Base-by-base conservation (phyloP, 2,113 vertebrate genomes). In the Guaruba guarouba region DNA sequence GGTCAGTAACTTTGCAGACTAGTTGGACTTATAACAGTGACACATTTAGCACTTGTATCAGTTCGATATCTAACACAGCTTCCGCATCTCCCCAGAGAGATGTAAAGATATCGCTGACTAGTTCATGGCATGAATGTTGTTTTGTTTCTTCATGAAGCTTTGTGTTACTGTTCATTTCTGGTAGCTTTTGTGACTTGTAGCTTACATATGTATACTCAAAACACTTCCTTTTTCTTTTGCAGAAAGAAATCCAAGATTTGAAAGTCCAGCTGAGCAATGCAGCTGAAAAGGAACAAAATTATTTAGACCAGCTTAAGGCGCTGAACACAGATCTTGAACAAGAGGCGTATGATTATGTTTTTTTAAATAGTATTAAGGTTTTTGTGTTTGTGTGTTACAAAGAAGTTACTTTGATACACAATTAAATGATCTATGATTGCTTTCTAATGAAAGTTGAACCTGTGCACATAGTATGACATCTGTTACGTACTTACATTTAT, bases 171-270 rank as follows among this genome's bases (percentile, higher is more conserved):
- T 31, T 89, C 12, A 20, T 37, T 85, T 88, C 62, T 44, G 55
- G 59, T 37, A 77, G 41, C n/a, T 79, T 59, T 71, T 18, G 6
- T 17, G 49, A 61, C 66, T 35, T 71, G 31, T 44, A n/a, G 3
- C 52, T 86, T n/a, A n/a, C 29, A 24, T 51, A 6, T 17, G 12
- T 43, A 7, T 33, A 48, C 57, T 59, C 35, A 87, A 48, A 78
- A 79, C 44, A 35, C 39, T 75, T 35, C 62, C 22, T 81, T 96
- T 96, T 96, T 90, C 43, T 94, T 95, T 94, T 95, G 33, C 93
- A 99, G 99, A 96, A 96, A 73, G 97, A 98, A 97, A 76, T 98
- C 67, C 82, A 95, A 88, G 94, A 98, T 88, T 97, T 99, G 88
- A 96, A 98, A 96, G 96, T 52, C 74, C 94, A 98, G 15, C 95